Evolutionary conservation across 2,888 invertebrate species (phyloP).

Genomic region (Sipha maydis): DNA sequence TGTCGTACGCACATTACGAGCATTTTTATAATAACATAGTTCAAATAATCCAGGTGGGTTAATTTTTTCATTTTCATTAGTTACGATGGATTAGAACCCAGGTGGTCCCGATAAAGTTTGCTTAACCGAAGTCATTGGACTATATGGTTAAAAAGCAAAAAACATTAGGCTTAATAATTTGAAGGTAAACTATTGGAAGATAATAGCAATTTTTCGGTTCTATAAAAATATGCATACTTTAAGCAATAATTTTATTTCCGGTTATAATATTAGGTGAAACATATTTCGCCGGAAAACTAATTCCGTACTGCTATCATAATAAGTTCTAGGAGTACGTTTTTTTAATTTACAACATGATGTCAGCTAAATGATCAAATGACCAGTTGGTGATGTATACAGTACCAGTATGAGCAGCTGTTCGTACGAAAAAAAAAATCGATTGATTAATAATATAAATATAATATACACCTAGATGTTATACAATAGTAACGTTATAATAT

Average conservation of each 20-base stretch:
- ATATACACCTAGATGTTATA: neutral
- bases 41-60: conserved; percentile 50
- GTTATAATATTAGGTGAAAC: neutral
- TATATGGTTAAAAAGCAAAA: neutral
- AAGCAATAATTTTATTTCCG: neutral
- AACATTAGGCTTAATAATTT: neutral
- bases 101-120: conserved; percentile 34
- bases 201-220: neutral
- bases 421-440: conserved; percentile 14
- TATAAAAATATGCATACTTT: neutral
- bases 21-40: conserved; percentile 55
- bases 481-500: neutral
- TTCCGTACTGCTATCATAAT: neutral
- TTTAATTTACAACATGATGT: conserved; percentile 21
- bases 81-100: conserved; percentile 42
- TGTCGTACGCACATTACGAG: conserved; percentile 50
- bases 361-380: conserved; percentile 36
- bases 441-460: conserved; percentile 1
- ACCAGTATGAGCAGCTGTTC: conserved; percentile 11
- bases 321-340: neutral
- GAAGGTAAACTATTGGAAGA: neutral
- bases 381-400: neutral
- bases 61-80: conserved; percentile 48
- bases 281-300: neutral
- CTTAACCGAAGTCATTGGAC: conserved; percentile 22